A percentile compares a stretch with the other conserved stretches of the same genome.
Conservation (phyloP, 2,888 invertebrate species). For the Cantharis lateralis region DNA sequence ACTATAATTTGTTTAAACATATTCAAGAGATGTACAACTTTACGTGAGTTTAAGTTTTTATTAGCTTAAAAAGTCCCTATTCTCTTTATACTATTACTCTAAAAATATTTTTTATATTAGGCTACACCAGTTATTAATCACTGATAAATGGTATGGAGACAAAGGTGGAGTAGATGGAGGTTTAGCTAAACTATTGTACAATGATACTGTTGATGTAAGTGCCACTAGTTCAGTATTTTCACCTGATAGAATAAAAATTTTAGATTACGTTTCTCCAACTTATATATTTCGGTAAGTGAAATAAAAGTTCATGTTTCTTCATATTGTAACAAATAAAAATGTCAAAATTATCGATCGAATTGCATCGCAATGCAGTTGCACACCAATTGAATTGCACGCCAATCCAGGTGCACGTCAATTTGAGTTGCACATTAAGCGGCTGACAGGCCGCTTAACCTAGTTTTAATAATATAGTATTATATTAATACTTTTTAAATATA, state of each 20-base stretch:
- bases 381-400: too few relatives aligned
- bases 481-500: too few relatives aligned
- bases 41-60: conserved; percentile 34
- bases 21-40: conserved; percentile 42
- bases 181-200: conserved; percentile 40
- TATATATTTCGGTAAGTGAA: conserved; percentile 42
- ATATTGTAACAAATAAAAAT: too few relatives aligned
- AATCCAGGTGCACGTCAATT: too few relatives aligned
- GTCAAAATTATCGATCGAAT: too few relatives aligned
- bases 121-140: not conserved
- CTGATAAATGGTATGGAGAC: conserved; percentile 42
- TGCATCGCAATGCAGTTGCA: too few relatives aligned
- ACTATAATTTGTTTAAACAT: conserved; percentile 10
- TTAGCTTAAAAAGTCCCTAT: not conserved
- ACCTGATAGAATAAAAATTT: conserved; percentile 7
- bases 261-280: conserved; percentile 41
- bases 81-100: too few relatives aligned
- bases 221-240: conserved; percentile 24
- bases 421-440: too few relatives aligned
- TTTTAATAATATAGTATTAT: too few relatives aligned
- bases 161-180: conserved; percentile 42
- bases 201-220: conserved; percentile 40
- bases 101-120: not conserved
- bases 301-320: too few relatives aligned
- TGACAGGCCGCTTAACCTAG: too few relatives aligned